Percentiles rank a stretch among this genome's conserved stretches.
These are phyloP conservation scores for Dermatemys mawii DNA, from an alignment of 2,113 vertebrate genomes.

Conservation along the genomic window DNA sequence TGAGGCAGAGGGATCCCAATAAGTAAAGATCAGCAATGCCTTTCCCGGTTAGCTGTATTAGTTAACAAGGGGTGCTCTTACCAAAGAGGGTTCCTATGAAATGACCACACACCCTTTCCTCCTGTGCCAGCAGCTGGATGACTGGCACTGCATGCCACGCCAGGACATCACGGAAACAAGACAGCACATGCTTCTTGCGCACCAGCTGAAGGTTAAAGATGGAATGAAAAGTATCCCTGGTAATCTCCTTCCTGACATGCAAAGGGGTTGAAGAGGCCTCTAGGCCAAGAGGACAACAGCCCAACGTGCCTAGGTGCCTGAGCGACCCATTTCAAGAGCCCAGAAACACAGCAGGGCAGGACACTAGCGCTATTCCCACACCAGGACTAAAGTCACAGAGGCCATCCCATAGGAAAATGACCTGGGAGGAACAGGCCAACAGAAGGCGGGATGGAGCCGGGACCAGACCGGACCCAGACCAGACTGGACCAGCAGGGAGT, in stretches of 20 bases:
- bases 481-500: no score
- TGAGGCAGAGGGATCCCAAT: background rate
- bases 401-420: background rate
- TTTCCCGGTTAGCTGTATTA: background rate
- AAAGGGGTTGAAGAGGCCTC: background rate
- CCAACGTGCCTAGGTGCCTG: no score
- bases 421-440: no score
- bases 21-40: background rate
- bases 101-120: conserved; percentile 80
- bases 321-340: background rate
- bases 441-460: no score
- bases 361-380: background rate
- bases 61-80: conserved; percentile 73
- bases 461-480: no score
- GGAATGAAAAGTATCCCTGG: background rate
- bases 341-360: background rate
- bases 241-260: background rate
- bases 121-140: conserved; percentile 80
- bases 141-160: conserved; percentile 75
- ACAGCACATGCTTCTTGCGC: conserved; percentile 86
- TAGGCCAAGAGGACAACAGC: background rate
- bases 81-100: conserved; percentile 85
- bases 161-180: conserved; percentile 80
- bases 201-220: conserved; percentile 77
- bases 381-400: background rate